These are phyloP conservation scores for Albula glossodonta DNA, from an alignment of 2,113 vertebrate genomes.

Conservation along the genomic window DNA sequence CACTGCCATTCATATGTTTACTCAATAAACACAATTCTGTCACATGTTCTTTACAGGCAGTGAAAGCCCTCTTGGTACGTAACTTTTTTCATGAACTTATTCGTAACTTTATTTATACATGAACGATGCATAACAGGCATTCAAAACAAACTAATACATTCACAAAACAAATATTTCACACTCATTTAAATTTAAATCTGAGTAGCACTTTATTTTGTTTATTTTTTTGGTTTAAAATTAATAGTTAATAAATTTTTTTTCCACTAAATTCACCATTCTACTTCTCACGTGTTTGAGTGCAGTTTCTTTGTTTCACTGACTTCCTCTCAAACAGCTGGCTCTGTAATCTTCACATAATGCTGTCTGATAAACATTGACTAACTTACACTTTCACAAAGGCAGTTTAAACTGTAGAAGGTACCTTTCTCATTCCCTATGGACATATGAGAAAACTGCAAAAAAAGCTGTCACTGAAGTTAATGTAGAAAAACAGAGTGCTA, in stretches of 20 bases:
- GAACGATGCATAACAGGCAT: background rate
- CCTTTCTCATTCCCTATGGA: too few species aligned
- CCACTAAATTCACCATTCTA: background rate
- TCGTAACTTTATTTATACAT: background rate
- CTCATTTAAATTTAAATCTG: background rate
- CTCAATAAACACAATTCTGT: conserved; percentile 25
- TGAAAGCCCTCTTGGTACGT: conserved; percentile 57
- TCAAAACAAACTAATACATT: background rate
- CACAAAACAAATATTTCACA: background rate
- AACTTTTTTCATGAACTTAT: background rate
- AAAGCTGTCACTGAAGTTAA: too few species aligned
- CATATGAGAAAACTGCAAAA: too few species aligned
- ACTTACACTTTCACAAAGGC: too few species aligned
- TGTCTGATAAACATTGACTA: too few species aligned
- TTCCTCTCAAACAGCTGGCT: background rate
- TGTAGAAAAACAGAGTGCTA: too few species aligned
- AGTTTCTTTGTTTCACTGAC: background rate
- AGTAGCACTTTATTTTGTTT: background rate
- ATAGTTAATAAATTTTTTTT: background rate
- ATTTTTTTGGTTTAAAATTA: background rate
- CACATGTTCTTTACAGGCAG: conserved; percentile 52
- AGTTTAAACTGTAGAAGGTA: too few species aligned
- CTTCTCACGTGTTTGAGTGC: background rate
- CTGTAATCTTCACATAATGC: background rate
- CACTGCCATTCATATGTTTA: background rate